Conservation (phyloP, 2,888 invertebrate species). For the Drosophila colorata region DNA sequence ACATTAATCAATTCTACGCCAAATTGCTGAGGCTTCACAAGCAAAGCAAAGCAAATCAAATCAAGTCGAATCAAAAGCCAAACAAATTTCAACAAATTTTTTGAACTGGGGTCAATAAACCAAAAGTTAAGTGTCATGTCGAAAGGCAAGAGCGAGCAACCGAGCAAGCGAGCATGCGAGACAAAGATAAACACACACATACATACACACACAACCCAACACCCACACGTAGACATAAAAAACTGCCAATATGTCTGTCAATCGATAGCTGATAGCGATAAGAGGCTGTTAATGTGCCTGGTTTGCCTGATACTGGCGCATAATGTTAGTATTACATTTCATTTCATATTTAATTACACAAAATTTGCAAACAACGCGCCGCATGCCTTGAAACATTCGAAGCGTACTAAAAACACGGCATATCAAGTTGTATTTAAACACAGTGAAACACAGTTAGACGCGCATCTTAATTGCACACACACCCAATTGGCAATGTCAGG, state of each 20-base stretch:
- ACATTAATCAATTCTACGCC: constrained; percentile 69
- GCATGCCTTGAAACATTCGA: constrained; percentile 30
- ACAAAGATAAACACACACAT: constrained; percentile 1
- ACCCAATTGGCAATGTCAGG: too few relatives aligned
- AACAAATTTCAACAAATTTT: constrained; percentile 30
- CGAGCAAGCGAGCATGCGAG: constrained; percentile 22
- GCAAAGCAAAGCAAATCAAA: constrained; percentile 44
- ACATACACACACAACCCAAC: constrained; percentile 6
- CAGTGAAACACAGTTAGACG: constrained; percentile 15
- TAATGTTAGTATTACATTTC: constrained; percentile 28
- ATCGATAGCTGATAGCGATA: constrained; percentile 51
- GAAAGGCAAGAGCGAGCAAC: constrained; percentile 14
- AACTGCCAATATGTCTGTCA: constrained; percentile 17
- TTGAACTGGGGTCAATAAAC: constrained; percentile 62
- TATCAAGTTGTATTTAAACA: constrained; percentile 27
- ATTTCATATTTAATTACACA: constrained; percentile 45
- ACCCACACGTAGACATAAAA: constrained; percentile 11
- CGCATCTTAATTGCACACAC: constrained; percentile 21
- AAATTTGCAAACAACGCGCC: neutral
- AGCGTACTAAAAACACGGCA: constrained; percentile 31
- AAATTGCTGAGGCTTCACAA: constrained; percentile 48
- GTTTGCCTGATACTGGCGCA: constrained; percentile 12
- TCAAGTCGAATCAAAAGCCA: constrained; percentile 31
- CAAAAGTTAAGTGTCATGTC: constrained; percentile 52
- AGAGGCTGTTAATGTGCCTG: constrained; percentile 20